These are phyloP conservation scores for Cryptocheilus praepositus DNA, from an alignment of 2,888 invertebrate species.

Conservation along the genomic window DNA sequence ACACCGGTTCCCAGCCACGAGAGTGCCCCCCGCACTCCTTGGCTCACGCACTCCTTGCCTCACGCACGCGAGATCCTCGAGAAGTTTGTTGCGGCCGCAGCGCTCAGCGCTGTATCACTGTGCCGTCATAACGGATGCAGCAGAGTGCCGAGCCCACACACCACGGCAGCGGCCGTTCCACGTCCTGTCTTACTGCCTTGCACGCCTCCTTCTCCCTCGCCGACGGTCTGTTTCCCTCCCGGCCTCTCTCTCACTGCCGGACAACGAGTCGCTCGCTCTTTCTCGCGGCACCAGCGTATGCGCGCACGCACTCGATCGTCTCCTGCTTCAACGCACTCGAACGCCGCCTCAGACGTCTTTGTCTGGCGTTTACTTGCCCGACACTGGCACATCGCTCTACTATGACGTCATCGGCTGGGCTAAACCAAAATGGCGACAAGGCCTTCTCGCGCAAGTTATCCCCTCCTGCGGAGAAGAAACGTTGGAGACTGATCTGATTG, in stretches of 20 bases:
- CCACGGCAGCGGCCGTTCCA: constrained; percentile 54
- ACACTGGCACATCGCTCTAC: constrained; percentile 38
- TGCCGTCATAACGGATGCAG: constrained; percentile 62
- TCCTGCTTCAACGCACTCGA: constrained; percentile 5
- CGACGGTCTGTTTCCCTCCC: constrained; percentile 17
- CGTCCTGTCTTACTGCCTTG: constrained; percentile 49
- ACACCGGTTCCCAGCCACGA: constrained; percentile 1
- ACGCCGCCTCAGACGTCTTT: constrained; percentile 19
- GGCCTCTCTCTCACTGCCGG: constrained; percentile 24
- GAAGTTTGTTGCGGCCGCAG: constrained; percentile 38
- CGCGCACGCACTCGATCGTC: not conserved
- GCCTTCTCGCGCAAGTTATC: constrained; percentile 13
- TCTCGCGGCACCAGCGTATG: constrained; percentile 3
- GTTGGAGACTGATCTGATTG: constrained; percentile 1
- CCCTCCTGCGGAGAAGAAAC: not conserved
- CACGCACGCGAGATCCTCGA: not conserved
- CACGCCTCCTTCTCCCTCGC: constrained; percentile 38
- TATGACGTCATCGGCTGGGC: constrained; percentile 51
- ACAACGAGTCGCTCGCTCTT: constrained; percentile 29
- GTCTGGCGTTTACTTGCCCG: constrained; percentile 23
- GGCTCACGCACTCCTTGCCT: not conserved
- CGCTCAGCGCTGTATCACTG: constrained; percentile 58
- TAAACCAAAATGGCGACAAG: constrained; percentile 54
- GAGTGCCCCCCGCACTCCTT: not conserved
- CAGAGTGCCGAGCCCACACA: constrained; percentile 54